Conservation (phyloP, 2,888 invertebrate genomes). For the Homarus gammarus region DNA sequence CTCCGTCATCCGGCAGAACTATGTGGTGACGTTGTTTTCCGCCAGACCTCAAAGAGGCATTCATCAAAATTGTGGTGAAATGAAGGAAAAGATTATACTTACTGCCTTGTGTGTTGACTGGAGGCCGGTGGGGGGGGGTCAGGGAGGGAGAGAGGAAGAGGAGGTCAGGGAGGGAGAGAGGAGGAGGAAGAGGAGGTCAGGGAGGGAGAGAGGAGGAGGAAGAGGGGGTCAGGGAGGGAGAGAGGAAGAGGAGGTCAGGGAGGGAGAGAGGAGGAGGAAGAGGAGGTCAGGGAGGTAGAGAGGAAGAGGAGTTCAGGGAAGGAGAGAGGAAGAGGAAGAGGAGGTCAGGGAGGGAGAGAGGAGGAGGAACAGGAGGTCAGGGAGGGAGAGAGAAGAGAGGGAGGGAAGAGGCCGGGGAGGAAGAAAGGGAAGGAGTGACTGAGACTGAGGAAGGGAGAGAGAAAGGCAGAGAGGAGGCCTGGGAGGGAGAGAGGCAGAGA, state of each 20-base stretch:
- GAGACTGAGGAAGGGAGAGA: no score
- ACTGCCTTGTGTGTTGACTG: not conserved
- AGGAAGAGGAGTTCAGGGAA: not conserved
- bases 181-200: not conserved
- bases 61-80: not conserved
- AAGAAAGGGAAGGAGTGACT: no score
- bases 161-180: not conserved
- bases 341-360: not conserved
- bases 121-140: not conserved
- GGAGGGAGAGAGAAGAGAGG: no score
- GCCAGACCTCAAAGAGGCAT: not conserved
- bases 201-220: not conserved
- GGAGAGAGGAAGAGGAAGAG: not conserved
- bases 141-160: not conserved
- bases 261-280: not conserved
- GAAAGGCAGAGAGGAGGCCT: not conserved
- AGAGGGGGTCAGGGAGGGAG: not conserved
- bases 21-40: not conserved
- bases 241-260: not conserved
- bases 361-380: no score
- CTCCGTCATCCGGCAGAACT: not conserved
- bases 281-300: not conserved
- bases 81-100: not conserved
- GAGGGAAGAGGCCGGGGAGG: no score
- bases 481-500: not conserved